These are phyloP conservation scores for Melinaea menophilus DNA, from an alignment of 2,888 invertebrate species.

Conservation along the genomic window DNA sequence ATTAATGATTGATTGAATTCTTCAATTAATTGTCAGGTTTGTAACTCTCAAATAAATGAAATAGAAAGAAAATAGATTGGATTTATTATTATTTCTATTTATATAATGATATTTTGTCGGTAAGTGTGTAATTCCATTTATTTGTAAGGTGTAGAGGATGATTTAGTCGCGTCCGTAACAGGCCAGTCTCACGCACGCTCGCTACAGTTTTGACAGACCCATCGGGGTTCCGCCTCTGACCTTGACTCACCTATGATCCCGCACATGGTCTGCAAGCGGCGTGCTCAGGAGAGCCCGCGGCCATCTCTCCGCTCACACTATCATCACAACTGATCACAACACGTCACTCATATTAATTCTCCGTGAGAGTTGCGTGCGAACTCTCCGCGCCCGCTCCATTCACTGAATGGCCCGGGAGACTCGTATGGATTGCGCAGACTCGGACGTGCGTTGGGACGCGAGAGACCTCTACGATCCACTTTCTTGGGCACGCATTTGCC, in stretches of 20 bases:
- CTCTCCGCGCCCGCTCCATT: constrained; percentile 55
- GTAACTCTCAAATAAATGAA: background rate
- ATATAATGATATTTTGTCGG: background rate
- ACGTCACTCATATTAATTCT: constrained; percentile 56
- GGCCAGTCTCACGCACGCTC: constrained; percentile 15
- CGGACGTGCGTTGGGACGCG: constrained; percentile 60
- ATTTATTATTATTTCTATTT: no score
- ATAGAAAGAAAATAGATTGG: no score
- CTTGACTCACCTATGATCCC: constrained; percentile 70
- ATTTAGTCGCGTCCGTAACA: constrained; percentile 4
- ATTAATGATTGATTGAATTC: background rate
- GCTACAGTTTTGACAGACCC: constrained; percentile 20
- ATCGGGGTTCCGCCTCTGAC: constrained; percentile 42
- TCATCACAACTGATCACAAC: constrained; percentile 58
- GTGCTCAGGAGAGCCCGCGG: constrained; percentile 63
- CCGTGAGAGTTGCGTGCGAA: constrained; percentile 45
- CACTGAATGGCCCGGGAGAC: constrained; percentile 71
- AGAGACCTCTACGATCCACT: constrained; percentile 56
- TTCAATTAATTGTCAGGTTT: background rate
- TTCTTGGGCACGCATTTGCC: constrained; percentile 55
- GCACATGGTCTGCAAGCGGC: constrained; percentile 66
- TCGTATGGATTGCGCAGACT: constrained; percentile 57
- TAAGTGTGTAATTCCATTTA: background rate
- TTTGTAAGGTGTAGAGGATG: background rate
- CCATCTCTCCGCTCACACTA: constrained; percentile 64